phyloP scores from a whole-genome alignment of 2,797 vertebrate genomes.

The Tenualosa thibaudeaui region DNA sequence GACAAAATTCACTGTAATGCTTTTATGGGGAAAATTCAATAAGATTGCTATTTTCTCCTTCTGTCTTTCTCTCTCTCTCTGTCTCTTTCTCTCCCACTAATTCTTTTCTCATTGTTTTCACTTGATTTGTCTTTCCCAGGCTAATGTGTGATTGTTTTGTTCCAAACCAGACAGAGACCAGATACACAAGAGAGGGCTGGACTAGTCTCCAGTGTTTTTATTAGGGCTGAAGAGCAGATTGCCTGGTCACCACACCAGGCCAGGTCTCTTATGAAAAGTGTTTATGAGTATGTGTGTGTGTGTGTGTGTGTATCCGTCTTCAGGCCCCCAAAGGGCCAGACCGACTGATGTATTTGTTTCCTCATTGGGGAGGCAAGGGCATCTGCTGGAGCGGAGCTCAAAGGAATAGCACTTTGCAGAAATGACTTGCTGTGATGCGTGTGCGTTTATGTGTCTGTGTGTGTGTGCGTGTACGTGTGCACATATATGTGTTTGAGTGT shows the following conservation, averaged over 20 bases:
- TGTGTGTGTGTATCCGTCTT: neutral
- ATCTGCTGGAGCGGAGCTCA: conserved; percentile 28
- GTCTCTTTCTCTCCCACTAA: neutral
- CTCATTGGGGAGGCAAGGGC: conserved; percentile 33
- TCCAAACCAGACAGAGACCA: neutral
- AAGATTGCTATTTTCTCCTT: neutral
- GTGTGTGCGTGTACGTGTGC: neutral
- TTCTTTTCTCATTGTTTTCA: neutral
- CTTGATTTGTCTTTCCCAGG: neutral
- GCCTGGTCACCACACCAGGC: neutral
- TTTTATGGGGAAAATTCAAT: conserved; percentile 8
- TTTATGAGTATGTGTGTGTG: conserved; percentile 11
- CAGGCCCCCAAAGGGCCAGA: neutral
- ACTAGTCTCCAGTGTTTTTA: neutral
- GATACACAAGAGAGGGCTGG: neutral
- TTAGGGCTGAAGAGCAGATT: conserved; percentile 6
- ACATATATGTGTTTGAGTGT: neutral
- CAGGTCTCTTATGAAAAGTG: conserved; percentile 5
- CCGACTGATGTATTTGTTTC: conserved; percentile 33
- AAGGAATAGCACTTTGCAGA: conserved; percentile 33
- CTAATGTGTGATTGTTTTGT: neutral
- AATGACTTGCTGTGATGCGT: conserved; percentile 40
- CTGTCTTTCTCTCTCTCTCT: neutral
- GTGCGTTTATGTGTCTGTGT: neutral
- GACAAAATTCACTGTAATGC: conserved; percentile 20